phyloP scores from a whole-genome alignment of 2,113 vertebrate genomes.

The Eulemur macaco region DNA sequence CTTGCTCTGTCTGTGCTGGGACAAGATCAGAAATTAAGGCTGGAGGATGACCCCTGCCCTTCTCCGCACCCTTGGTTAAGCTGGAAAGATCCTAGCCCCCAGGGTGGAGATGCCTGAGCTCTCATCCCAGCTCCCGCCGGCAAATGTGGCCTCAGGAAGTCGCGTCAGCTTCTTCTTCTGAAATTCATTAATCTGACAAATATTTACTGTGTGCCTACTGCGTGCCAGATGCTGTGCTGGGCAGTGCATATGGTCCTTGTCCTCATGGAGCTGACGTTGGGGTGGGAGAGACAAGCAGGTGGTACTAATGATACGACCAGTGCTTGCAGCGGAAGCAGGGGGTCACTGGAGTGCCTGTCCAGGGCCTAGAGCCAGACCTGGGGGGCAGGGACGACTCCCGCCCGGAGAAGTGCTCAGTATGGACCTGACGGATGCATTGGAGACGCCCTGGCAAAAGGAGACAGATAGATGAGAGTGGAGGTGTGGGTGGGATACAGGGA shows the following conservation, averaged over 20 bases:
- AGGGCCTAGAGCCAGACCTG: not conserved
- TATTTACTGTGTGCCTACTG: not conserved
- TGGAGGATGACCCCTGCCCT: not conserved
- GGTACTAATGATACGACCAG: accelerated
- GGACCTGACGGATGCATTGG: not conserved
- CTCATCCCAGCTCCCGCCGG: not conserved
- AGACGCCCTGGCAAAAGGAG: not conserved
- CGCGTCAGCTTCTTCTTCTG: not conserved
- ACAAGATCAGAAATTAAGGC: not conserved
- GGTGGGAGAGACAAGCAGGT: not conserved
- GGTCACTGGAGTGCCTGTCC: not conserved
- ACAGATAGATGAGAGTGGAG: not conserved
- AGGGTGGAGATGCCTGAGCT: not conserved
- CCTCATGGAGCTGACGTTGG: not conserved
- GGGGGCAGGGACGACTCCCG: not conserved
- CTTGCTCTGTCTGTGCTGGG: not conserved
- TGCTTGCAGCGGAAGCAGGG: accelerated
- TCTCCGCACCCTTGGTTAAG: not conserved
- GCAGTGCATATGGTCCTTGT: not conserved
- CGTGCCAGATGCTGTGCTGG: not conserved
- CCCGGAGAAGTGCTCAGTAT: too few species aligned
- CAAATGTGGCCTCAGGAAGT: not conserved
- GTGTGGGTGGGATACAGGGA: not conserved
- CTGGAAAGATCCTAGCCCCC: not conserved
- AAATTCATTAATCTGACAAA: not conserved